Evolutionary conservation across 2,888 invertebrate species (phyloP), one percentile per base, ranked within the genome.

Genomic region (Archips xylosteana): DNA sequence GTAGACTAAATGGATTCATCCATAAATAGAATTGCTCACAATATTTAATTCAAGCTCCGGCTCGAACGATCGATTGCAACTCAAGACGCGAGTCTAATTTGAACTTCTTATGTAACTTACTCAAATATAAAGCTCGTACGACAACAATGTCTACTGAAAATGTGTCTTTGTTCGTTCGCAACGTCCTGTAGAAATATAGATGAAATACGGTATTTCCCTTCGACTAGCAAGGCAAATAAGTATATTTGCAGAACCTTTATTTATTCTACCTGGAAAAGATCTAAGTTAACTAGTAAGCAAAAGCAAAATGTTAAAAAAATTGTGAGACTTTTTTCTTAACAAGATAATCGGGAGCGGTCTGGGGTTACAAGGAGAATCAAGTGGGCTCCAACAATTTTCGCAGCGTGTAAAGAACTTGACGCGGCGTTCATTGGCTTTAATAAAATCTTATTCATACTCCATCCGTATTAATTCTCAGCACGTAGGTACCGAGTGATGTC

Each of bases 401-500:
- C 42, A 49, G 51, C 57, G 36, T 39, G 36, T 49, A 23, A 45
- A 67, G 13, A 62, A 13, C n/a, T 68, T 47, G 45, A 49, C 42
- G 47, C n/a, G 64, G 32, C 42, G 42, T 65, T 70, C 51, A 65
- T 70, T 74, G 60, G 60, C 54, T 61, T 72, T 60, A 70, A 69
- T 70, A 54, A 47, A 70, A 54, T 70, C 36, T 74, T 63, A 73
- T 73, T 73, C 60, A 64, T 60, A 72, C 72, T 63, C 51, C 72
- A 74, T 75, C 68, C 73, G 70, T 68, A 39, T 60, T 69, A 68
- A 65, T 71, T 65, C 61, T n/a, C 57, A 51, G 49, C 59, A 60
- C 62, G 61, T 59, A 62, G 36, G 59, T 60, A 63, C 13, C 10
- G 47, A 47, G 45, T 75, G 75, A 79, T 76, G 78, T 80, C 77